Conservation (phyloP, 2,113 vertebrate species). For the Ptyas mucosa region DNA sequence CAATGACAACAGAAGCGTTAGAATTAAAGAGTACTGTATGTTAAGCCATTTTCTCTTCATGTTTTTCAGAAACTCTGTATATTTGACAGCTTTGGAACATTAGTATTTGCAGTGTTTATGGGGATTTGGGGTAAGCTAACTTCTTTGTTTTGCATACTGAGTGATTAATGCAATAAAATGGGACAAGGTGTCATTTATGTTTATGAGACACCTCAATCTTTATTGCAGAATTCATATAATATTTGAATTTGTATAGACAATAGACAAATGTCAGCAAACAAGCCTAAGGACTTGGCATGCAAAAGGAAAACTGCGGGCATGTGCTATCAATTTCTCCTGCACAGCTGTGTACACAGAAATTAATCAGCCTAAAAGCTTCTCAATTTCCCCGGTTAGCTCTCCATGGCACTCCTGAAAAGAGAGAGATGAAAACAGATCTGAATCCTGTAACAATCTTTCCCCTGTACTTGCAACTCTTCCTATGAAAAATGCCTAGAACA, state of each 20-base stretch:
- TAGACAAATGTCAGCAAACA: not conserved
- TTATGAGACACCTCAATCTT: not conserved
- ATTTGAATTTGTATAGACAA: not conserved
- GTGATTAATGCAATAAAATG: not conserved
- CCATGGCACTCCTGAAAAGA: not conserved
- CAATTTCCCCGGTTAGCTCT: not conserved
- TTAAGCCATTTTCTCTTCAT: conserved; percentile 33
- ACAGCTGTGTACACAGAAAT: not conserved
- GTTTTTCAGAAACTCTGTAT: conserved; percentile 85
- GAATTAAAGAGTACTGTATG: fast-evolving
- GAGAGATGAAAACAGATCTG: not conserved
- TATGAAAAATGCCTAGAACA: not conserved
- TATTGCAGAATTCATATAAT: not conserved
- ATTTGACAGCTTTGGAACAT: conserved; percentile 92
- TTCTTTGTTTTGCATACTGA: conserved; percentile 3
- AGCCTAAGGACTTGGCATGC: not conserved
- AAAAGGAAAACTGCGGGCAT: not conserved
- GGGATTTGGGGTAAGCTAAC: conserved; percentile 87
- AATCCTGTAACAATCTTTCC: not conserved
- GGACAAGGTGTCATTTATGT: not conserved
- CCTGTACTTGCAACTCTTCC: not conserved
- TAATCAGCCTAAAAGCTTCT: not conserved
- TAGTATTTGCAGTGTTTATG: conserved; percentile 94
- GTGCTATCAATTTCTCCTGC: not conserved
- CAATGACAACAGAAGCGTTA: not conserved